These are phyloP conservation scores for Thalassarche chlororhynchos DNA, from an alignment of 2,113 vertebrate species.

Conservation along the genomic window DNA sequence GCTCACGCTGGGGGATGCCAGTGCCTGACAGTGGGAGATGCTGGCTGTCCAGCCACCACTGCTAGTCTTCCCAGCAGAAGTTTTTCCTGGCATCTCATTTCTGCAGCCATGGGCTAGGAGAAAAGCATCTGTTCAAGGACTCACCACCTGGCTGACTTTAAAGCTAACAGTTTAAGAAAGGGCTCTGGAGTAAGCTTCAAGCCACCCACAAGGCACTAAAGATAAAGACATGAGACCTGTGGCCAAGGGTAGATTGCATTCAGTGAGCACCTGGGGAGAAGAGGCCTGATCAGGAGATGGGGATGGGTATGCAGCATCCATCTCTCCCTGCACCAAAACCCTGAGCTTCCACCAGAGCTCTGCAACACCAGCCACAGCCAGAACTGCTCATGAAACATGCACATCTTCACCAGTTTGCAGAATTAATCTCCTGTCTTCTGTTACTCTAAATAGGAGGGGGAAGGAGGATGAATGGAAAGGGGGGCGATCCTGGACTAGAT, in stretches of 20 bases:
- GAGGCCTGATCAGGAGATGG: not conserved
- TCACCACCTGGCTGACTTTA: not conserved
- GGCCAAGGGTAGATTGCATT: not conserved
- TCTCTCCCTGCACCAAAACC: not conserved
- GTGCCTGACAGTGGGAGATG: not conserved
- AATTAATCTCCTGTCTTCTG: not conserved
- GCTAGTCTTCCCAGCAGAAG: not conserved
- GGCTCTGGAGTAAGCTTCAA: not conserved
- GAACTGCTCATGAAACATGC: not conserved
- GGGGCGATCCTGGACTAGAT: not conserved
- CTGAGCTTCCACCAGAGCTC: not conserved
- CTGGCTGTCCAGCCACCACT: not conserved
- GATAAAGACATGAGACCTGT: not conserved
- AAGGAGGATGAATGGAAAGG: not conserved
- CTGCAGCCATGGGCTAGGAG: not conserved
- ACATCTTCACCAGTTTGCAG: not conserved
- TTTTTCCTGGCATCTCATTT: not conserved
- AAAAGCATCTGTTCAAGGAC: not conserved
- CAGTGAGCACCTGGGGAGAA: not conserved
- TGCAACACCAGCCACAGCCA: not conserved
- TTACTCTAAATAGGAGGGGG: not conserved
- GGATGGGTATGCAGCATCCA: not conserved
- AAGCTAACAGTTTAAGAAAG: not conserved
- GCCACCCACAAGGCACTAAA: not conserved
- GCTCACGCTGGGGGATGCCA: not conserved